These are phyloP conservation scores for Desmophyllum pertusum DNA, from an alignment of 92 coral and sea anemone genomes.

Conservation along the genomic window DNA sequence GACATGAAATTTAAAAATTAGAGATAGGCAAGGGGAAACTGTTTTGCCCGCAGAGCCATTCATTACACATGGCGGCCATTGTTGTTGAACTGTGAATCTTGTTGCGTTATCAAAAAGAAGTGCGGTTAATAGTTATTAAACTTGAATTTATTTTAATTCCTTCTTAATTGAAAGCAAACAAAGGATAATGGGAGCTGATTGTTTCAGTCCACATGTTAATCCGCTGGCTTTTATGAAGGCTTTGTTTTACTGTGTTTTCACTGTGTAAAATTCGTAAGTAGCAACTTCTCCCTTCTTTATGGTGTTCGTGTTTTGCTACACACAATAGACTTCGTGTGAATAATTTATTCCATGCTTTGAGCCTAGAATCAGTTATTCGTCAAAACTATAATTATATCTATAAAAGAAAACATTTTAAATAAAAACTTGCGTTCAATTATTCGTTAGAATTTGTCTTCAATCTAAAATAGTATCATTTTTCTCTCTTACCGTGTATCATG, in stretches of 20 bases:
- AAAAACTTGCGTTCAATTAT: neutral
- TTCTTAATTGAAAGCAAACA: slow-evolving; percentile 33
- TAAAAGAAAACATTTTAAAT: neutral
- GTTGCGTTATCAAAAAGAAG: slow-evolving; percentile 22
- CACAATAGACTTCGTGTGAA: slow-evolving; percentile 5
- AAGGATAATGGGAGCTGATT: slow-evolving; percentile 25
- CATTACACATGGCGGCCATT: slow-evolving; percentile 12
- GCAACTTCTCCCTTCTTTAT: neutral
- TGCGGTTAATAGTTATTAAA: slow-evolving; percentile 34
- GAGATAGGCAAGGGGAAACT: neutral
- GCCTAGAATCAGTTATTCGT: neutral
- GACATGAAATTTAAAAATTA: too few relatives aligned
- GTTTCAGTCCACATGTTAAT: slow-evolving; percentile 41
- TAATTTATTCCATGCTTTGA: slow-evolving; percentile 34
- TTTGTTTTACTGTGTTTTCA: slow-evolving; percentile 33
- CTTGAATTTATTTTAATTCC: slow-evolving; percentile 31
- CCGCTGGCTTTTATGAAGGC: slow-evolving; percentile 47
- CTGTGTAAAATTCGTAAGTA: slow-evolving; percentile 31
- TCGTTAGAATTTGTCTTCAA: neutral
- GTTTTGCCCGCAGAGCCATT: slow-evolving; percentile 2
- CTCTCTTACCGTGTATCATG: too few relatives aligned
- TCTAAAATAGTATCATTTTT: too few relatives aligned
- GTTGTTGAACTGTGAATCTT: slow-evolving; percentile 6
- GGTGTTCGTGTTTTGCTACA: neutral
- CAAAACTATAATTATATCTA: neutral